Conservation (phyloP, 2,888 invertebrate species). For the Brachyopa scutellaris region DNA sequence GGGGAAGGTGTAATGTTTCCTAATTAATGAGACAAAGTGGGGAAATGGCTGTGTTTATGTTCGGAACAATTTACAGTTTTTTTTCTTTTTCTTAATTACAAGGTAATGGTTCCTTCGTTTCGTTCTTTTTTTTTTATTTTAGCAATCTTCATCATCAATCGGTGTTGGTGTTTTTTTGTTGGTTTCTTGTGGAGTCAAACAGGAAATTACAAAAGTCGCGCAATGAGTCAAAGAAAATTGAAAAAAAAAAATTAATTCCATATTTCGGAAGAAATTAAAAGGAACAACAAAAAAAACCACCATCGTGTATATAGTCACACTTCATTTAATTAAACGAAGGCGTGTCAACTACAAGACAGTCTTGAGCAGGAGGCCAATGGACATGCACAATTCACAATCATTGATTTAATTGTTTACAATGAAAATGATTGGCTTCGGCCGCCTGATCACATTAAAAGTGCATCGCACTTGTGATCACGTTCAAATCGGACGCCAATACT, state of each 20-base stretch:
- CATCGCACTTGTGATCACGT: slow-evolving; percentile 30
- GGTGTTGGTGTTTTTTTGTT: slow-evolving; percentile 22
- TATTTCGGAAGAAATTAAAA: slow-evolving; percentile 42
- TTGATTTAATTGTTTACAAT: slow-evolving; percentile 21
- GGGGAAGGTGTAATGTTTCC: neutral
- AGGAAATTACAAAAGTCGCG: slow-evolving; percentile 39
- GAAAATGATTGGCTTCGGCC: slow-evolving; percentile 25
- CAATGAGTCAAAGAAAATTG: neutral
- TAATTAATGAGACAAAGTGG: slow-evolving; percentile 35
- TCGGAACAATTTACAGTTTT: no score
- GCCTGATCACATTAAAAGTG: slow-evolving; percentile 29
- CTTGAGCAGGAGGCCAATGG: slow-evolving; percentile 16
- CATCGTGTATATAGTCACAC: slow-evolving; percentile 7
- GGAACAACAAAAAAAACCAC: slow-evolving; percentile 9
- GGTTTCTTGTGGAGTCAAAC: no score
- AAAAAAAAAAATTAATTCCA: slow-evolving; percentile 19
- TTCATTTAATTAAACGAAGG: slow-evolving; percentile 57
- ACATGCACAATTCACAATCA: slow-evolving; percentile 11
- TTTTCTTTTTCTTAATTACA: slow-evolving; percentile 21
- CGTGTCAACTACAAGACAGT: slow-evolving; percentile 12
- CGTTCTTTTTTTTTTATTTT: neutral
- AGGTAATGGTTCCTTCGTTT: neutral
- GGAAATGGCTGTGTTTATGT: no score
- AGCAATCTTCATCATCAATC: slow-evolving; percentile 39
- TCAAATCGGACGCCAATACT: slow-evolving; percentile 31